Evolutionary conservation across 2,797 vertebrate species (phyloP).

Genomic region (Phataginus tetradactyla): DNA sequence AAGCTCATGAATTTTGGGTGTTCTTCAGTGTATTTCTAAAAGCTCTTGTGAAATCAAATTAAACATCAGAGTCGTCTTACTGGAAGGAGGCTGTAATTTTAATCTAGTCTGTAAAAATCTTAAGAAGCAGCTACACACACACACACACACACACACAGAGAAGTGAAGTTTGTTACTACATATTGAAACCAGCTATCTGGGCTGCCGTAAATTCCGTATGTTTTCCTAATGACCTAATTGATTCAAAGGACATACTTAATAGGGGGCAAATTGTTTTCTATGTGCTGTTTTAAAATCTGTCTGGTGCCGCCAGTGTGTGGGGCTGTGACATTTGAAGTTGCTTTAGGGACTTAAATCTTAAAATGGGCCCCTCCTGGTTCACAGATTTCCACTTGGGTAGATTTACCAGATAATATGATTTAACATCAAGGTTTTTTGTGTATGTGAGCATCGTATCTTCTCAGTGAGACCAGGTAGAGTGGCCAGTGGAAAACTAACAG

Average conservation of each 20-base stretch:
- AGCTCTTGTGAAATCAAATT: not conserved
- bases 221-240: not conserved
- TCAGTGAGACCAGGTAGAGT: not conserved
- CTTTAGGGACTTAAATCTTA: not conserved
- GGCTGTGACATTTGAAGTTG: rapidly evolving
- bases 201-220: rapidly evolving
- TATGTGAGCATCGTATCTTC: rapidly evolving
- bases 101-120: no score
- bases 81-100: not conserved
- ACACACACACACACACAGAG: not conserved
- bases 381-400: not conserved
- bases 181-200: not conserved
- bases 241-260: not conserved
- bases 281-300: not conserved
- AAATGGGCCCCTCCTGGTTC: rapidly evolving
- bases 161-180: not conserved
- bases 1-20: not conserved
- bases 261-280: rapidly evolving
- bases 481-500: not conserved
- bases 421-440: not conserved
- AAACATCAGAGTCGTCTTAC: no score
- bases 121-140: no score
- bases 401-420: not conserved
- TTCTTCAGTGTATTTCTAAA: not conserved
- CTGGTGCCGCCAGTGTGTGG: rapidly evolving